Evolutionary conservation across 2,888 invertebrate species (phyloP).

Genomic region (Kryphioiulus occultus): DNA sequence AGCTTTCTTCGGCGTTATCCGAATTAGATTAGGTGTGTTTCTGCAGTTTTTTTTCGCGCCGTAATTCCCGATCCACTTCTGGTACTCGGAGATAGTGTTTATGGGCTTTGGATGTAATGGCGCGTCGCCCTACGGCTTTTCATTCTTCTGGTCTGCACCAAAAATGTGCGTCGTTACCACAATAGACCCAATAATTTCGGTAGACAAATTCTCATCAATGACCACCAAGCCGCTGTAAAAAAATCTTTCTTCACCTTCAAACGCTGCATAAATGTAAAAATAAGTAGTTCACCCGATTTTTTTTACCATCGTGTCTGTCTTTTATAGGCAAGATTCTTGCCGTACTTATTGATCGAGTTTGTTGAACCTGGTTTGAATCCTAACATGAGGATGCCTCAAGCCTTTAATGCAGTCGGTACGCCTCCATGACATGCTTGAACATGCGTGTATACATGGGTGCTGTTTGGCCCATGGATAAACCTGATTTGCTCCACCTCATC

Average conservation of each 20-base stretch:
- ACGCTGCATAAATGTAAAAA: slow-evolving; percentile 2
- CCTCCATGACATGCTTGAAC: background rate
- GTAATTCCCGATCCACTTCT: background rate
- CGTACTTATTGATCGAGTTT: background rate
- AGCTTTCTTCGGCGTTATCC: background rate
- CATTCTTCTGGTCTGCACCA: background rate
- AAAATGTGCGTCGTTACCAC: background rate
- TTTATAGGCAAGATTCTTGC: background rate
- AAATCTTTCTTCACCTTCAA: background rate
- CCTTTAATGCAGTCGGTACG: background rate
- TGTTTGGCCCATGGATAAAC: background rate
- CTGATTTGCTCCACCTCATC: background rate
- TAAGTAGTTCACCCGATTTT: background rate
- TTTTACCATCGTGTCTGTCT: background rate
- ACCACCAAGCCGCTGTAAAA: background rate
- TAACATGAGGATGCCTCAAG: background rate
- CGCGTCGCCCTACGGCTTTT: background rate
- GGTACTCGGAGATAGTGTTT: slow-evolving; percentile 6
- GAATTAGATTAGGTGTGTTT: background rate
- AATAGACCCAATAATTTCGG: background rate
- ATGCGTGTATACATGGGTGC: background rate
- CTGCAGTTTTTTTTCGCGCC: background rate
- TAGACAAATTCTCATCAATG: background rate
- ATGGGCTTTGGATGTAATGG: slow-evolving; percentile 13
- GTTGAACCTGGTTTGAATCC: background rate